Percentiles rank a stretch among this genome's conserved stretches.
These are phyloP conservation scores for Drosophila yooni DNA, from an alignment of 2,888 invertebrate species.

Conservation along the genomic window DNA sequence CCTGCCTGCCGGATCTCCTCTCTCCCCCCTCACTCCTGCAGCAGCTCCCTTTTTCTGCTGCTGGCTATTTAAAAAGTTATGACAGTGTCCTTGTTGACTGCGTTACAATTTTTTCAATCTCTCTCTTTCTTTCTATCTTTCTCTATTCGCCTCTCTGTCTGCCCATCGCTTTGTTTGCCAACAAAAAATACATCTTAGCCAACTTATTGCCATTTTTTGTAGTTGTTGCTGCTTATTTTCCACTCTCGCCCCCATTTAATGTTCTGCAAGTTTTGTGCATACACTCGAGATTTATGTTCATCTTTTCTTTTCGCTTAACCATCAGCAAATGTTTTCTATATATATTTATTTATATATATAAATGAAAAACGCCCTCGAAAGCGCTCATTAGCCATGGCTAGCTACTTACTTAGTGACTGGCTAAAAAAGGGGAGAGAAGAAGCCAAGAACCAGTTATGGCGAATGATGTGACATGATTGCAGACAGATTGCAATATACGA, in stretches of 20 bases:
- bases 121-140: slow-evolving; percentile 30
- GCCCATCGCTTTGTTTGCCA: slow-evolving; percentile 47
- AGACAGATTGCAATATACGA: slow-evolving; percentile 78
- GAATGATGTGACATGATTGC: slow-evolving; percentile 80
- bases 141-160: slow-evolving; percentile 19
- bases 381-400: slow-evolving; percentile 68
- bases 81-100: slow-evolving; percentile 77
- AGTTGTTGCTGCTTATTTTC: slow-evolving; percentile 48
- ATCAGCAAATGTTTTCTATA: not conserved
- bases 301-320: not conserved
- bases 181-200: slow-evolving; percentile 44
- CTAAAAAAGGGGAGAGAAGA: slow-evolving; percentile 22
- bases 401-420: slow-evolving; percentile 25
- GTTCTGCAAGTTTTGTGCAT: slow-evolving; percentile 69
- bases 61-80: slow-evolving; percentile 76
- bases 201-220: slow-evolving; percentile 27
- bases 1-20: not conserved
- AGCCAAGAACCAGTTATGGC: slow-evolving; percentile 68
- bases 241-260: slow-evolving; percentile 47
- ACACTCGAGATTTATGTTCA: slow-evolving; percentile 66
- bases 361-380: slow-evolving; percentile 67
- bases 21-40: not conserved
- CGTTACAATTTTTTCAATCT: slow-evolving; percentile 54
- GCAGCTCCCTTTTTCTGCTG: slow-evolving; percentile 21
- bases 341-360: slow-evolving; percentile 3